These are phyloP conservation scores for Pyrrhia umbra DNA, from an alignment of 2,888 invertebrate genomes.

Conservation along the genomic window DNA sequence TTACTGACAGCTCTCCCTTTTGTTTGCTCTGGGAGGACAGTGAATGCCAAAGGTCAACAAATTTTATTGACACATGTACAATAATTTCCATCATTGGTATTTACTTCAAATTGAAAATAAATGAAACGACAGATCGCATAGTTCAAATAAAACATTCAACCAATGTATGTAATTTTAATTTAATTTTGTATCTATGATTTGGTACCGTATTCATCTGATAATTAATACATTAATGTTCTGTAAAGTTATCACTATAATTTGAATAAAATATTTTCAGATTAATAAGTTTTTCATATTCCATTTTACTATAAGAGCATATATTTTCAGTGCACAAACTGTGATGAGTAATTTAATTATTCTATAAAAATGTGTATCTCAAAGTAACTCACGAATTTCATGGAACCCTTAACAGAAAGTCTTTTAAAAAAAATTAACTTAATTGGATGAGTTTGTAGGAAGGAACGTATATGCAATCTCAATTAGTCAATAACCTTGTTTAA, in stretches of 20 bases:
- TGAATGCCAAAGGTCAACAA: constrained; percentile 42
- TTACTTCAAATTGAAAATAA: constrained; percentile 1
- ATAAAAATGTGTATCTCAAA: neutral
- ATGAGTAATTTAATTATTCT: neutral
- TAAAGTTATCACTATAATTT: no score
- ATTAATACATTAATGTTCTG: no score
- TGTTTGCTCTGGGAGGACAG: constrained; percentile 58
- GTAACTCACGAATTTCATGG: neutral
- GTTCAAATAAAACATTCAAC: no score
- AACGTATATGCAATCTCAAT: constrained; percentile 46
- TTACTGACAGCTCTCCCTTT: constrained; percentile 65
- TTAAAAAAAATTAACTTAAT: neutral
- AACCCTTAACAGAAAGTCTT: neutral
- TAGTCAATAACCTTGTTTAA: constrained; percentile 56
- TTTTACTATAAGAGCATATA: neutral
- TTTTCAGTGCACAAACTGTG: neutral
- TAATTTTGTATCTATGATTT: no score
- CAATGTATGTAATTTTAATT: no score
- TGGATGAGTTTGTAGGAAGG: neutral
- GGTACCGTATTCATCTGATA: no score
- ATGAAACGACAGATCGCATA: no score
- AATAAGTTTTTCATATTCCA: neutral
- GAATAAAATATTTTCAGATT: neutral
- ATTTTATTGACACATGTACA: constrained; percentile 4
- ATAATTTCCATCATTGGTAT: constrained; percentile 7